phyloP scores from a whole-genome alignment of 2,113 vertebrate species.

The Brachypodius melanocephalos region DNA sequence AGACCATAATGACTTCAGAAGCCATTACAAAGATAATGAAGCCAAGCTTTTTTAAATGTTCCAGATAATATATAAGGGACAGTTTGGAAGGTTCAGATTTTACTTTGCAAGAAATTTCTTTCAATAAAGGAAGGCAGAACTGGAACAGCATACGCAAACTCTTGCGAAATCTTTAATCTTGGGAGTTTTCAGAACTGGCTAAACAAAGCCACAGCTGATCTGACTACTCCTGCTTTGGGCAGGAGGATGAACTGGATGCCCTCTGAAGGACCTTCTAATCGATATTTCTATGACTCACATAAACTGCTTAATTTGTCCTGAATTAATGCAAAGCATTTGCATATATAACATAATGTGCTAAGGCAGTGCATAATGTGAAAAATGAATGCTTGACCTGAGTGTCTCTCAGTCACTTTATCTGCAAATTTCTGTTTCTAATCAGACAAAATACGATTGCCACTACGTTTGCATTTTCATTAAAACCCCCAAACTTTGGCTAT shows the following conservation, averaged over 20 bases:
- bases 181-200: neutral
- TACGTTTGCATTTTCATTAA: neutral
- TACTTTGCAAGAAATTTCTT: neutral
- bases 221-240: neutral
- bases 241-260: neutral
- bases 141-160: neutral
- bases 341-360: neutral
- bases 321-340: neutral
- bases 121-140: neutral
- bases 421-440: neutral
- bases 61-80: neutral
- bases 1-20: neutral
- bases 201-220: neutral
- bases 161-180: neutral
- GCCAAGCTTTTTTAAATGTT: neutral
- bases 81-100: neutral
- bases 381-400: neutral
- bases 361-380: neutral
- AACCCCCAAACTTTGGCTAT: rapidly evolving
- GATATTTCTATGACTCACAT: neutral
- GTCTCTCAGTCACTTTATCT: neutral
- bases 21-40: neutral
- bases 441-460: neutral
- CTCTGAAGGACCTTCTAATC: neutral
- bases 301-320: neutral